Conservation (phyloP, 2,888 invertebrate genomes). For the Trachelus tabidus region DNA sequence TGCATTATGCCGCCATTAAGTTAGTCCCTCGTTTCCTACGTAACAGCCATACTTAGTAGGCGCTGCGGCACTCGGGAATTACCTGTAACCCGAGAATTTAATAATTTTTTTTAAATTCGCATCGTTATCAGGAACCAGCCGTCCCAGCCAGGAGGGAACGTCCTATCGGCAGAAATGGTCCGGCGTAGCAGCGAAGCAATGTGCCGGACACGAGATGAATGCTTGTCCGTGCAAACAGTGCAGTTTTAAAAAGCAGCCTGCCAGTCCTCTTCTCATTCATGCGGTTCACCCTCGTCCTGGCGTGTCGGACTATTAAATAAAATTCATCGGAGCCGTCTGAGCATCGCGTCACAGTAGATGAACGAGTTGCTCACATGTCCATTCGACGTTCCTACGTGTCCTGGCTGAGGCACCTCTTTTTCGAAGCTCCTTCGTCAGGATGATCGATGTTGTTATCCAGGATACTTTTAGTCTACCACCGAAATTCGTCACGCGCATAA, state of each 20-base stretch:
- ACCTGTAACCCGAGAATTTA: neutral
- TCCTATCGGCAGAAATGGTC: too few species aligned
- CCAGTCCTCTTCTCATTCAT: neutral
- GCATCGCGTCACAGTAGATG: neutral
- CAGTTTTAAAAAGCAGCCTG: neutral
- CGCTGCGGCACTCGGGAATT: slow-evolving; percentile 31
- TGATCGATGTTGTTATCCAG: neutral
- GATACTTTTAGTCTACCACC: neutral
- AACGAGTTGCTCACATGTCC: neutral
- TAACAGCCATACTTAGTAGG: neutral
- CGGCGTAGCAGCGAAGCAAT: neutral
- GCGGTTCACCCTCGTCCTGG: neutral
- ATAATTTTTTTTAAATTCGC: too few species aligned
- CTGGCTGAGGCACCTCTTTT: neutral
- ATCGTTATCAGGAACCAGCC: too few species aligned
- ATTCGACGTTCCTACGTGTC: neutral
- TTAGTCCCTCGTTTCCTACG: slow-evolving; percentile 19
- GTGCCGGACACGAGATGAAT: neutral
- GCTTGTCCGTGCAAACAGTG: neutral
- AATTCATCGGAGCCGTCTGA: neutral
- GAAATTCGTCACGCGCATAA: neutral
- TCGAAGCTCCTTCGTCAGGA: neutral
- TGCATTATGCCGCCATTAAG: slow-evolving; percentile 37
- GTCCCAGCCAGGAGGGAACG: too few species aligned
- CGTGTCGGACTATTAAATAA: neutral